Conservation (phyloP, 2,797 vertebrate genomes). For the Rachycentron canadum region DNA sequence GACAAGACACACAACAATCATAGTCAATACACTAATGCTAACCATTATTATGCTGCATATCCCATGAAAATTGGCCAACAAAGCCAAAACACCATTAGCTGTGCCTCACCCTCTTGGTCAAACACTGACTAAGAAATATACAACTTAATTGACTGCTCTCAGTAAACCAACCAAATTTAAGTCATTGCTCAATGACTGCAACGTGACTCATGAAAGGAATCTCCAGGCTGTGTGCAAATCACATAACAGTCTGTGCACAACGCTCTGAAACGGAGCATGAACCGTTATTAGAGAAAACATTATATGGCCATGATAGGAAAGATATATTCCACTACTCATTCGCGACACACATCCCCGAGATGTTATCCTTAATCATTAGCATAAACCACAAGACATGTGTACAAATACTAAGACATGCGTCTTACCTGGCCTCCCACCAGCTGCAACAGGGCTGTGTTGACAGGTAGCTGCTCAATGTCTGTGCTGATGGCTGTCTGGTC, state of each 20-base stretch:
- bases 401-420: neutral
- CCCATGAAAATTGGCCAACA: slow-evolving; percentile 46
- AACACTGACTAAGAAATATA: slow-evolving; percentile 25
- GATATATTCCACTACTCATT: neutral
- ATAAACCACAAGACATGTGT: neutral
- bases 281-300: slow-evolving; percentile 20
- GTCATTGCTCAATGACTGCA: slow-evolving; percentile 43
- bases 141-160: slow-evolving; percentile 18
- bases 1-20: slow-evolving; percentile 6
- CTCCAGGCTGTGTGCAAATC: slow-evolving; percentile 14
- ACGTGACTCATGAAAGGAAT: slow-evolving; percentile 61
- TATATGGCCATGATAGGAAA: neutral
- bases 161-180: slow-evolving; percentile 46
- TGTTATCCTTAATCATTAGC: neutral
- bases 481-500: slow-evolving; percentile 99
- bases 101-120: slow-evolving; percentile 53
- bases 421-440: slow-evolving; percentile 97
- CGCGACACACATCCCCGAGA: neutral
- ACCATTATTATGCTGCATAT: slow-evolving; percentile 13
- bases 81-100: slow-evolving; percentile 46
- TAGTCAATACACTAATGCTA: slow-evolving; percentile 12
- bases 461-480: slow-evolving; percentile 98
- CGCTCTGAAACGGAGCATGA: neutral
- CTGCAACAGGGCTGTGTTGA: slow-evolving; percentile 97
- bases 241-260: slow-evolving; percentile 3